These are phyloP conservation scores for Nylanderia fulva DNA, from an alignment of 1,140 invertebrate genomes.

Conservation along the genomic window DNA sequence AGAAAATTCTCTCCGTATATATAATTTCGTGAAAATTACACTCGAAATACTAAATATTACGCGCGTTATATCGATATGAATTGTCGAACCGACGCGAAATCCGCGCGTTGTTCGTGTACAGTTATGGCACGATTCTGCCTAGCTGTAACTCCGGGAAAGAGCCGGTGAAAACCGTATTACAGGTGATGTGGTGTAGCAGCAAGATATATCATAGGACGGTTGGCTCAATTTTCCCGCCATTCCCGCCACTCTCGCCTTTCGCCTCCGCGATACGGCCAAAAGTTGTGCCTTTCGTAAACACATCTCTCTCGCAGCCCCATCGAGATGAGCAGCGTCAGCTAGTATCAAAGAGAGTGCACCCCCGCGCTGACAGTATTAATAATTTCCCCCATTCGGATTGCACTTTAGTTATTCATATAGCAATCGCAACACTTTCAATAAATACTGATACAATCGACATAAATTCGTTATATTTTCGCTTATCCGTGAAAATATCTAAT, in stretches of 20 bases:
- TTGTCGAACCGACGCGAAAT: constrained; percentile 38
- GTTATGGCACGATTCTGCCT: constrained; percentile 56
- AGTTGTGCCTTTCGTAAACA: constrained; percentile 43
- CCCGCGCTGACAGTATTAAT: neutral
- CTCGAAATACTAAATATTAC: constrained; percentile 2
- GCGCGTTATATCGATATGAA: constrained; percentile 17
- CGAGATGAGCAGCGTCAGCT: neutral
- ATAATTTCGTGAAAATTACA: neutral
- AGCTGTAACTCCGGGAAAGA: constrained; percentile 52
- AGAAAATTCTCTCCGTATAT: too few species aligned
- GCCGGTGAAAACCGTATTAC: constrained; percentile 61
- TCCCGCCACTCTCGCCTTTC: constrained; percentile 43
- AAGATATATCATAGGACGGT: constrained; percentile 40
- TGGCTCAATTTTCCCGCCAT: constrained; percentile 58
- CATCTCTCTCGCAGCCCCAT: constrained; percentile 26
- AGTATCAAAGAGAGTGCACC: neutral
- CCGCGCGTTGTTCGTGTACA: constrained; percentile 52
- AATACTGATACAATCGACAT: neutral
- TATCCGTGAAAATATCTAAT: too few species aligned
- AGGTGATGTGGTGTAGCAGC: constrained; percentile 5
- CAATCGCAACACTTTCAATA: too few species aligned
- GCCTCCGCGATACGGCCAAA: constrained; percentile 55
- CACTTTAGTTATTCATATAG: neutral
- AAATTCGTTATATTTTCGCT: neutral
- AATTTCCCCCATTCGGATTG: neutral